Evolutionary conservation across 2,113 vertebrate genomes (phyloP).

Genomic region (Lasiurus borealis): DNA sequence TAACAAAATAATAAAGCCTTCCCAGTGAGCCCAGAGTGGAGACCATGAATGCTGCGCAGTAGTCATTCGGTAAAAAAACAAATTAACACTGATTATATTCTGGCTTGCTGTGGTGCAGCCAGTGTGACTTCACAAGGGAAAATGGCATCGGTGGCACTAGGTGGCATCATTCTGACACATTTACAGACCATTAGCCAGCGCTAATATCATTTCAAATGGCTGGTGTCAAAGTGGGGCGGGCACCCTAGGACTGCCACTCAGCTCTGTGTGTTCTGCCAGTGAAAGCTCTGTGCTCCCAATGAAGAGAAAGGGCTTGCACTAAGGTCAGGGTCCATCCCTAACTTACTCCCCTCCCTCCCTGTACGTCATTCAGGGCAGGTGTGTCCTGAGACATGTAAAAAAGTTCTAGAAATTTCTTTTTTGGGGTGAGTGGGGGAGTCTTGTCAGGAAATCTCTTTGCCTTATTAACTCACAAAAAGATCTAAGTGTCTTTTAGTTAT

Average conservation of each 20-base stretch:
- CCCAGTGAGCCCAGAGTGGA: constrained; percentile 49
- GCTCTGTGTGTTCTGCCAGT: constrained; percentile 80
- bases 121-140: constrained; percentile 85
- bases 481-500: not conserved
- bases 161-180: constrained; percentile 90
- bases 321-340: not conserved
- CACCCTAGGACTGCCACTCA: constrained; percentile 72
- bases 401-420: not conserved
- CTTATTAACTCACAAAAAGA: not conserved
- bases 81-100: constrained; percentile 88
- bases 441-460: not conserved
- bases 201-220: constrained; percentile 85
- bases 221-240: constrained; percentile 71
- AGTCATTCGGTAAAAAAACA: constrained; percentile 83
- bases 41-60: constrained; percentile 66
- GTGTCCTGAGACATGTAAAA: not conserved
- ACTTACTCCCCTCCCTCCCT: not conserved
- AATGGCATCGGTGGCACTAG: constrained; percentile 87
- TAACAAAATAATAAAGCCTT: constrained; percentile 44
- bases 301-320: not conserved
- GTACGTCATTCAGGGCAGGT: not conserved
- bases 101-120: constrained; percentile 85
- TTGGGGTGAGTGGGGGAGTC: fast-evolving
- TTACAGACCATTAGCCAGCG: constrained; percentile 87
- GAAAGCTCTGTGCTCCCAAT: constrained; percentile 72